These are phyloP conservation scores for Neomonachus schauinslandi DNA, from an alignment of 2,113 vertebrate species.

Conservation along the genomic window DNA sequence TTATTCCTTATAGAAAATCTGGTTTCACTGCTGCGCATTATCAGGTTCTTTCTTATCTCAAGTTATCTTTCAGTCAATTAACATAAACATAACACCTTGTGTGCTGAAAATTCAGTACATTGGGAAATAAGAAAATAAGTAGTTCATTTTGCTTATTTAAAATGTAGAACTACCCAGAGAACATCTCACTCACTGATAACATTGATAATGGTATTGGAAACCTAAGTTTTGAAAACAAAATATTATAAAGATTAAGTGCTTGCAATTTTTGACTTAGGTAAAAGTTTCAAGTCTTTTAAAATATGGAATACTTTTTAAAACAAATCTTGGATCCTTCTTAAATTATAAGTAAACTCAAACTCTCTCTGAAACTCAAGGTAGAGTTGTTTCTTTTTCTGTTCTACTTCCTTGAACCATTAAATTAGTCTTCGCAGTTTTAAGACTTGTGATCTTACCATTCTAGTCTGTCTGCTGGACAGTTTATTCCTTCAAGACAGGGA, in stretches of 20 bases:
- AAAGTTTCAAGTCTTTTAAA: background rate
- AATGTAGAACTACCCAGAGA: background rate
- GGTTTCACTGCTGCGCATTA: background rate
- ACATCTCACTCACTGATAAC: background rate
- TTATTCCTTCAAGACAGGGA: background rate
- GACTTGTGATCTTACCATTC: background rate
- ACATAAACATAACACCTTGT: background rate
- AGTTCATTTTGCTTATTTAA: background rate
- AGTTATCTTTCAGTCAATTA: background rate
- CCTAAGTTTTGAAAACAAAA: background rate
- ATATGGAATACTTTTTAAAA: background rate
- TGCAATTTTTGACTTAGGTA: background rate
- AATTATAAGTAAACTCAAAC: background rate
- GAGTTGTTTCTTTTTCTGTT: background rate
- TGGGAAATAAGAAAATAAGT: background rate
- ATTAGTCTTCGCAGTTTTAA: background rate
- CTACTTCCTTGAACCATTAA: background rate
- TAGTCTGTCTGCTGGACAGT: fast-evolving
- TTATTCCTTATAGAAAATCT: background rate
- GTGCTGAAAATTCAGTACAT: background rate
- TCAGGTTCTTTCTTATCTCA: background rate
- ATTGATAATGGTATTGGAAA: background rate
- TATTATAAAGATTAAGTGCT: background rate
- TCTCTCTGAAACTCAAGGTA: background rate
- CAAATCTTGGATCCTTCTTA: background rate